phyloP scores from a whole-genome alignment of 35 echinoderm and acorn worm species.

The Acanthaster planci region DNA sequence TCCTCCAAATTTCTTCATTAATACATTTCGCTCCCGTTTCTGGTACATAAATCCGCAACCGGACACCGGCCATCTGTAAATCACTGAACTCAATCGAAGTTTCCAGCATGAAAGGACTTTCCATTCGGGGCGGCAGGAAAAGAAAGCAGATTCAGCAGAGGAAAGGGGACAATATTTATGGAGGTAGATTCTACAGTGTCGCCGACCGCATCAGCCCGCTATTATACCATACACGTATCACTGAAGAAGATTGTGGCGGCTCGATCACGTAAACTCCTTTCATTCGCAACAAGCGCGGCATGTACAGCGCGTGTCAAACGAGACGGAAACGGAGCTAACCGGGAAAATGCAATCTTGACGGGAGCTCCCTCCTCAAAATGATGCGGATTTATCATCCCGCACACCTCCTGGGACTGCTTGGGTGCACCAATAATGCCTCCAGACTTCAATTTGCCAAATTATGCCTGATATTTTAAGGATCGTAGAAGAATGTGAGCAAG shows the following conservation, averaged over 20 bases:
- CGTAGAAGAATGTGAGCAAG: too few relatives aligned
- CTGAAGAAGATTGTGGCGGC: too few relatives aligned
- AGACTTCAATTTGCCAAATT: slow-evolving; percentile 1
- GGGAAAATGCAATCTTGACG: background rate
- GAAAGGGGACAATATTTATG: too few relatives aligned
- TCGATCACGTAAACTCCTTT: too few relatives aligned
- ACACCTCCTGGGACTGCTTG: background rate
- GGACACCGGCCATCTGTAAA: background rate
- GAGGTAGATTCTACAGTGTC: too few relatives aligned
- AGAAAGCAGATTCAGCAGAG: too few relatives aligned
- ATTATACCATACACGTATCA: too few relatives aligned
- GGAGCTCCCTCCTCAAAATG: background rate
- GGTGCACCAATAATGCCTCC: too few relatives aligned
- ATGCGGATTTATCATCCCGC: background rate
- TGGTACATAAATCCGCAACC: background rate
- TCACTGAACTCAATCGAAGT: background rate
- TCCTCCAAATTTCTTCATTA: slow-evolving; percentile 23
- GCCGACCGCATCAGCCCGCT: too few relatives aligned
- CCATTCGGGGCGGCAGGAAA: too few relatives aligned
- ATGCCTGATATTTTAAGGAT: background rate
- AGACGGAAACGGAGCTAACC: background rate
- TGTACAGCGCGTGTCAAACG: slow-evolving; percentile 16
- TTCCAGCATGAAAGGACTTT: background rate
- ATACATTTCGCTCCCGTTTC: background rate
- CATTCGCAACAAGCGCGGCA: too few relatives aligned